These are phyloP conservation scores for Scalopus aquaticus DNA, from an alignment of 2,113 vertebrate species.

Conservation along the genomic window DNA sequence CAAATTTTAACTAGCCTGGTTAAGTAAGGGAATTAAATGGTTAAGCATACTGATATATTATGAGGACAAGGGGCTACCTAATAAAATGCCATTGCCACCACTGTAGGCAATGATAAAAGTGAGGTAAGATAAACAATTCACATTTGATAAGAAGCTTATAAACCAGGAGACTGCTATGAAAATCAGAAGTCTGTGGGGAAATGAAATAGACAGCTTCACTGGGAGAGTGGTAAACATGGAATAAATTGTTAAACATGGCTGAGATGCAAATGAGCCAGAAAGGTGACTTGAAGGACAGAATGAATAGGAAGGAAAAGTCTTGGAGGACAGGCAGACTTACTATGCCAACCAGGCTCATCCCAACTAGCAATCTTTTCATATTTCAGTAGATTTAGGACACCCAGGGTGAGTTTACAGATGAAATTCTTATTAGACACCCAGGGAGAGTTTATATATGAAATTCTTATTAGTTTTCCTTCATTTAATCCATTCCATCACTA, in stretches of 20 bases:
- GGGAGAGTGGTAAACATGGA: constrained; percentile 74
- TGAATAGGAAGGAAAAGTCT: constrained; percentile 49
- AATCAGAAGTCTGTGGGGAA: constrained; percentile 69
- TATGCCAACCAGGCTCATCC: constrained; percentile 50
- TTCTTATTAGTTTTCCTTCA: constrained; percentile 58
- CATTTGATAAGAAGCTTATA: constrained; percentile 71
- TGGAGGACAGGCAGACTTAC: constrained; percentile 64
- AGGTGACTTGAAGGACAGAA: constrained; percentile 78
- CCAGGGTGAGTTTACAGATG: constrained; percentile 53
- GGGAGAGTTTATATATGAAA: constrained; percentile 56
- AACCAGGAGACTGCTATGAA: constrained; percentile 61
- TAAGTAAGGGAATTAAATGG: constrained; percentile 56
- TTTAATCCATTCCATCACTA: constrained; percentile 68
- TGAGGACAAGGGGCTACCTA: constrained; percentile 51
- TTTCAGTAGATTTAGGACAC: constrained; percentile 65
- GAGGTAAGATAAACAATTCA: constrained; percentile 71
- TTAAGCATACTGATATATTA: constrained; percentile 48
- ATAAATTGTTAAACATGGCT: constrained; percentile 69
- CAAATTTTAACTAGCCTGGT: constrained; percentile 38
- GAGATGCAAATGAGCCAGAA: constrained; percentile 74
- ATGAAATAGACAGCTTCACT: constrained; percentile 68
- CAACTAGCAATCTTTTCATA: constrained; percentile 62
- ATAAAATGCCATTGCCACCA: constrained; percentile 49
- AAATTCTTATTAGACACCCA: constrained; percentile 70
- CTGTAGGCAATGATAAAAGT: constrained; percentile 58